Conservation (phyloP, 64 coral and sea anemone species). For the Montipora capricornis region DNA sequence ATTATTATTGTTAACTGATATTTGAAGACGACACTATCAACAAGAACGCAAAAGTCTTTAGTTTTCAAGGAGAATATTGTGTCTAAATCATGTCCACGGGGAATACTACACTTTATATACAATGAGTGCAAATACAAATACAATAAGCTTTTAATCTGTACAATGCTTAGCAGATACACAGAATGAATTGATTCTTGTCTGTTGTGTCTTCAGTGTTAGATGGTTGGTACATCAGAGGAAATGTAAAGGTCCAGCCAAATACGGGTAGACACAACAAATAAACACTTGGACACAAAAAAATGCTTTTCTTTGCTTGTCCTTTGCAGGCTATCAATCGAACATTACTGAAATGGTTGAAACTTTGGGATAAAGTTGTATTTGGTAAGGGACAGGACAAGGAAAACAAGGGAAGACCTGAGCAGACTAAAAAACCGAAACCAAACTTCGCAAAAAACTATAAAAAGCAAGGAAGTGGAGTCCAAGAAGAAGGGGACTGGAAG, state of each 20-base stretch:
- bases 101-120: no score
- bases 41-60: no score
- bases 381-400: conserved; percentile 64
- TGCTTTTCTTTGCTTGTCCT: background rate
- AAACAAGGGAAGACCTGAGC: conserved; percentile 48
- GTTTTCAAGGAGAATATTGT: no score
- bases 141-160: no score
- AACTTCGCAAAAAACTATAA: conserved; percentile 44
- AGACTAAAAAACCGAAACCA: conserved; percentile 50
- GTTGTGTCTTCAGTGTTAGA: background rate
- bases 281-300: no score
- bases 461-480: conserved; percentile 75
- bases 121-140: no score
- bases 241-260: no score
- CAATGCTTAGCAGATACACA: no score
- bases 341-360: conserved; percentile 91
- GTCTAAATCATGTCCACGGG: no score
- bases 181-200: background rate
- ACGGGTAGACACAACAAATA: no score
- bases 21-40: no score
- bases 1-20: no score
- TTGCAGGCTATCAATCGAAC: conserved; percentile 94
- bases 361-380: conserved; percentile 96
- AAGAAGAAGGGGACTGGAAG: conserved; percentile 88
- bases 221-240: background rate